phyloP scores from a whole-genome alignment of 1,140 invertebrate genomes.

The Druon quercuslanigerum region DNA sequence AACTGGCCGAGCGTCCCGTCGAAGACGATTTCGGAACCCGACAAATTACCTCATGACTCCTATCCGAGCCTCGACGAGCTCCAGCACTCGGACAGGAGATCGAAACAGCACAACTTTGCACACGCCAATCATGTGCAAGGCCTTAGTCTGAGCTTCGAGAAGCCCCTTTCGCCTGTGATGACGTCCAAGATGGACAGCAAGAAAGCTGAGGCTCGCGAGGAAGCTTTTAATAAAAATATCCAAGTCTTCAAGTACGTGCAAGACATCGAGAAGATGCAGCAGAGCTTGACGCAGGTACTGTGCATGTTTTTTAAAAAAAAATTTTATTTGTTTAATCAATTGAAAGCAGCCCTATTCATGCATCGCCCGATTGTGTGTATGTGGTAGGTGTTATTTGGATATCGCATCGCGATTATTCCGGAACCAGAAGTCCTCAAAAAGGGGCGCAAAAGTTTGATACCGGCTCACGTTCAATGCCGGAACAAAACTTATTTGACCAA shows the following conservation, averaged over 20 bases:
- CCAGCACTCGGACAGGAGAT: slow-evolving; percentile 66
- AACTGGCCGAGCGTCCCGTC: slow-evolving; percentile 65
- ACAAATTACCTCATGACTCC: slow-evolving; percentile 66
- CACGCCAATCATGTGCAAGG: slow-evolving; percentile 53
- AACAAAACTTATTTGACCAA: too few species aligned
- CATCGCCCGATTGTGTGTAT: too few species aligned
- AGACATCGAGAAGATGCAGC: slow-evolving; percentile 68
- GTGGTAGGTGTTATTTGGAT: too few species aligned
- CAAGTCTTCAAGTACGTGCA: slow-evolving; percentile 70
- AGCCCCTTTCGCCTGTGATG: slow-evolving; percentile 59
- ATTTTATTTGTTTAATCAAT: too few species aligned
- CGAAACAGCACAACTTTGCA: slow-evolving; percentile 58
- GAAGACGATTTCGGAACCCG: slow-evolving; percentile 61
- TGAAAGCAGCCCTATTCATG: too few species aligned
- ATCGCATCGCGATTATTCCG: too few species aligned
- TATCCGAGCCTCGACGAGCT: slow-evolving; percentile 72
- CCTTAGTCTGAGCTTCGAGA: slow-evolving; percentile 65
- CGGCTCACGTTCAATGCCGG: too few species aligned
- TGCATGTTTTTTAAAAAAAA: too few species aligned
- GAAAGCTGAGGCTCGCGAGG: slow-evolving; percentile 65
- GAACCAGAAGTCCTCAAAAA: too few species aligned
- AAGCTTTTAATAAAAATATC: slow-evolving; percentile 68
- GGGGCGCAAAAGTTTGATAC: too few species aligned
- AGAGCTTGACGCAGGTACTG: slow-evolving; percentile 40
- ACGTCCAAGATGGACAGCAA: slow-evolving; percentile 67